A percentile compares a stretch with the other conserved stretches of the same genome.
These are phyloP conservation scores for Lycopodina hypogea DNA, from an alignment of 37 sponge, comb jelly and placozoan genomes.

Conservation along the genomic window DNA sequence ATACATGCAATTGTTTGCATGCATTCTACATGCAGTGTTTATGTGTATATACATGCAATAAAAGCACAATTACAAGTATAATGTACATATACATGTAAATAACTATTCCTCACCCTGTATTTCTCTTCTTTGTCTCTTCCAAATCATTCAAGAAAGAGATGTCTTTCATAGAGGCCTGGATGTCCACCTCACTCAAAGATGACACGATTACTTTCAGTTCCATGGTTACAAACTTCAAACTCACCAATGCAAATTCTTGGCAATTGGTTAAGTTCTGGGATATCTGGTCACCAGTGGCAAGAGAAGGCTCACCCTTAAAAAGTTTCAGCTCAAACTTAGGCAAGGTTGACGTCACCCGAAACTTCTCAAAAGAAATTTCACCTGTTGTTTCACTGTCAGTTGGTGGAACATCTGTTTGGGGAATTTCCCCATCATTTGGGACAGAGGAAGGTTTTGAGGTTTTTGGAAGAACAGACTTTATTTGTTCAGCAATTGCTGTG, in stretches of 20 bases:
- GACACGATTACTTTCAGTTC: constrained; percentile 4
- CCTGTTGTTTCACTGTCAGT: not conserved
- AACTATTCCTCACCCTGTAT: constrained; percentile 44
- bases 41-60: no score
- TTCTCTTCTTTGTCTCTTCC: constrained; percentile 33
- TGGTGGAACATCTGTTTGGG: not conserved
- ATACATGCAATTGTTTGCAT: no score
- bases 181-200: constrained; percentile 39
- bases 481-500: not conserved
- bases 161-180: constrained; percentile 50
- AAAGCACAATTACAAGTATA: no score
- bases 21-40: no score
- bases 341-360: constrained; percentile 17
- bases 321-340: constrained; percentile 37
- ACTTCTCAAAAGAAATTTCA: not conserved
- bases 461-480: constrained; percentile 9
- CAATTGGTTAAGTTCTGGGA: not conserved
- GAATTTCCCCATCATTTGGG: not conserved
- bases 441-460: not conserved
- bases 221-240: constrained; percentile 42
- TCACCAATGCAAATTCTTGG: constrained; percentile 22
- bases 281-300: not conserved
- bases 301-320: constrained; percentile 42
- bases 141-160: constrained; percentile 38
- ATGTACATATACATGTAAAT: no score